Evolutionary conservation across 2,888 invertebrate species (phyloP).

Genomic region (Folsomia manolachei): DNA sequence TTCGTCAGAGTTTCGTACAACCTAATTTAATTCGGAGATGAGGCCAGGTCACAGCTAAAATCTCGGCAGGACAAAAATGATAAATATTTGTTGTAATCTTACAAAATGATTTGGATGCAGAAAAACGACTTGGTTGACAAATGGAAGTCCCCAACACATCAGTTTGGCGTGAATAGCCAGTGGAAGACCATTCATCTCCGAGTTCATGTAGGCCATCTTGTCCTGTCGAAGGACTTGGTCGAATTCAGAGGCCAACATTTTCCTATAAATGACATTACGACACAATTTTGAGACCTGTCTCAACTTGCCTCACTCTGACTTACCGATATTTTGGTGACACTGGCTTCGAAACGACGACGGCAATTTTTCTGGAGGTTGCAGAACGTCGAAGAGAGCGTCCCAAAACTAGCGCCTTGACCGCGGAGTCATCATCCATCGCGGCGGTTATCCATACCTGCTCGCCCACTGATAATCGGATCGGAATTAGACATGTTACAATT

Average conservation of each 20-base stretch:
- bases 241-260: constrained; percentile 15
- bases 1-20: constrained; percentile 37
- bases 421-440: constrained; percentile 20
- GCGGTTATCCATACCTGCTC: constrained; percentile 14
- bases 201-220: constrained; percentile 5
- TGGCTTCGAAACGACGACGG: constrained; percentile 22
- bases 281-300: neutral
- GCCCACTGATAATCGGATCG: neutral
- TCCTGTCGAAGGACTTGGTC: constrained; percentile 25
- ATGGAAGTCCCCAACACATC: constrained; percentile 32
- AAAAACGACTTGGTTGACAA: constrained; percentile 29
- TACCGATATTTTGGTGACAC: constrained; percentile 26
- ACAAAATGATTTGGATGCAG: constrained; percentile 35
- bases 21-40: constrained; percentile 17
- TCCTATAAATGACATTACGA: constrained; percentile 11
- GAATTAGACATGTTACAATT: neutral
- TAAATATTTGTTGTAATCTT: neutral
- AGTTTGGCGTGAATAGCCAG: constrained; percentile 28
- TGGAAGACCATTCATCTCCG: constrained; percentile 30
- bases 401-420: constrained; percentile 25
- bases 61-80: neutral
- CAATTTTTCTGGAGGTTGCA: constrained; percentile 25
- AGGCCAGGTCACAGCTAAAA: neutral
- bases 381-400: constrained; percentile 25
- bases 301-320: neutral